Base-by-base conservation (phyloP, 2,113 vertebrate genomes). In the Perca flavescens region DNA sequence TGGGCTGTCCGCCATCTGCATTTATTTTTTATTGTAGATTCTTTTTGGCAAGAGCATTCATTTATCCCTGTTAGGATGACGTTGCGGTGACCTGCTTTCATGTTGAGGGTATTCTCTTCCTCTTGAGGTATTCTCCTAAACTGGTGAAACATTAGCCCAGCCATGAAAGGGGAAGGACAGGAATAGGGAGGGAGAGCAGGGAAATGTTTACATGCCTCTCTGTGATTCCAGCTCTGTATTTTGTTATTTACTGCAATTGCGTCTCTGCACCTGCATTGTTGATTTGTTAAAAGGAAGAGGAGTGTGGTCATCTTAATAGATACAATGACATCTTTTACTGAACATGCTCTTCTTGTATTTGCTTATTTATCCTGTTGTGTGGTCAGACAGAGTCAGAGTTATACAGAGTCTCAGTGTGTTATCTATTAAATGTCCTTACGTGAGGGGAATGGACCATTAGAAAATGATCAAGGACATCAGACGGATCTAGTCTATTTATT, bases 31-130 rank as follows among this genome's bases (percentile, higher is more conserved):
- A 67, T 79, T 53, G 74, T 68, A 21, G 54, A 34, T 60, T 72
- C n/a, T 36, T 60, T 40, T 53, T 67, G 54, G 49, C 19, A 64
- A 66, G 70, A 43, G 66, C 62, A 53, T 68, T 58, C 74, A 80
- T 91, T 89, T 78, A 74, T 88, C 14, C 11, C 62, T 83, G 75
- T 74, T 66, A 74, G 60, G 81, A 79, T 77, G 73, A 74, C 56
- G 77, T 52, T 58, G 56, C 75, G 70, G 53, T 71, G 77, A 79
- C 79, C 87, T 72, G 65, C 70, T 89, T 88, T 85, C 74, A 82
- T 82, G 85, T 83, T 62, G 58, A 89, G 73, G 57, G 80, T 89
- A 62, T 88, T 76, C 63, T 82, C 65, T 62, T 84, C 40, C 14
- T 15, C 22, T 31, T 57, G 61, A 71, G 73, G 80, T 50, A 50